Evolutionary conservation across 2,888 invertebrate species (phyloP).

Genomic region (Noctua pronuba): DNA sequence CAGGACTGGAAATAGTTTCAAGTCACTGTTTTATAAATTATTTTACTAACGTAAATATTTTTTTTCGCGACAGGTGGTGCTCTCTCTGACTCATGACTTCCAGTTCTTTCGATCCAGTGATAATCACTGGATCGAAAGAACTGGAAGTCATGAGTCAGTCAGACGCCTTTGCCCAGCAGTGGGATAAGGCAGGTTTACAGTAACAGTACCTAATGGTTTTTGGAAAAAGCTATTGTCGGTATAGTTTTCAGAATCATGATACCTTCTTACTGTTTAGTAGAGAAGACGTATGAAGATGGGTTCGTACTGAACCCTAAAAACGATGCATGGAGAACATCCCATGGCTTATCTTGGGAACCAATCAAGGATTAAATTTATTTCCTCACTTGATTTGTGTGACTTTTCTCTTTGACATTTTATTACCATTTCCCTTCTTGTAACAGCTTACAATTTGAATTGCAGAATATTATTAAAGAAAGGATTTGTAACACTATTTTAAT

Average conservation of each 20-base stretch:
- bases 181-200: background rate
- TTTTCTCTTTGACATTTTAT: conserved; percentile 34
- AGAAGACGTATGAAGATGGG: too few relatives aligned
- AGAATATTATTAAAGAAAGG: background rate
- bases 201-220: background rate
- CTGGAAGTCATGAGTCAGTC: background rate
- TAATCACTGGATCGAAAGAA: background rate
- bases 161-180: background rate
- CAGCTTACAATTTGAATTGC: conserved; percentile 22
- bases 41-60: background rate
- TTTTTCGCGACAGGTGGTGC: too few relatives aligned
- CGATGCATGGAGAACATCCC: conserved; percentile 4
- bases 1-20: background rate
- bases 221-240: background rate
- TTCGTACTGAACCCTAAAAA: background rate
- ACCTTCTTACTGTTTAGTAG: background rate
- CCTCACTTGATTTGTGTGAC: conserved; percentile 25
- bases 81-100: too few relatives aligned
- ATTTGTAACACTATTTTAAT: background rate
- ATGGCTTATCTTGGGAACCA: conserved; percentile 48
- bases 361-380: conserved; percentile 46
- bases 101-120: too few relatives aligned
- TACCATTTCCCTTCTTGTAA: background rate
- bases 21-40: background rate
- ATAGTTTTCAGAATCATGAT: background rate